Conservation (phyloP, 2,888 invertebrate species). For the Heliconius ismenius region DNA sequence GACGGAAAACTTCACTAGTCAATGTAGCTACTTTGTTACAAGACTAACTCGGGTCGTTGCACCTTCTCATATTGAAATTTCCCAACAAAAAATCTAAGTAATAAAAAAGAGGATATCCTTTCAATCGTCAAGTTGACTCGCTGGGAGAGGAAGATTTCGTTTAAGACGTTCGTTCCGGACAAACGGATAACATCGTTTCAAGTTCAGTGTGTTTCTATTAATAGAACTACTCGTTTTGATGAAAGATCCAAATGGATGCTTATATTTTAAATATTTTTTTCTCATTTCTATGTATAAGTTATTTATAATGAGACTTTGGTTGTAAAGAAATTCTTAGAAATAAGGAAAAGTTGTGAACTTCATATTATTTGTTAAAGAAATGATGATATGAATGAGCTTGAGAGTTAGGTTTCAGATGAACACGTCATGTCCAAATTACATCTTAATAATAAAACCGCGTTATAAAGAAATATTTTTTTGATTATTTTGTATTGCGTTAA, state of each 20-base stretch:
- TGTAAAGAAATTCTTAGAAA: too few relatives aligned
- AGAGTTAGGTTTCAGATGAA: too few relatives aligned
- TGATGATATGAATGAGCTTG: too few relatives aligned
- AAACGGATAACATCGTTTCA: slow-evolving; percentile 10
- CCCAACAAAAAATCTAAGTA: background rate
- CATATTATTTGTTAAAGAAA: too few relatives aligned
- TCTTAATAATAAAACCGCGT: too few relatives aligned
- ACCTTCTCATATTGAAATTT: background rate
- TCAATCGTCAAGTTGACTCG: slow-evolving; percentile 4
- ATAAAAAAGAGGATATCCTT: slow-evolving; percentile 20
- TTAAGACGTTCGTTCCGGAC: slow-evolving; percentile 12
- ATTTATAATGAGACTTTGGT: too few relatives aligned
- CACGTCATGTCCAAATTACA: too few relatives aligned
- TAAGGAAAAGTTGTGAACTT: too few relatives aligned
- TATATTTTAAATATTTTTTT: background rate
- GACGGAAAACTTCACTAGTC: background rate
- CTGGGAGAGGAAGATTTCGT: slow-evolving; percentile 9
- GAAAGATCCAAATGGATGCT: background rate
- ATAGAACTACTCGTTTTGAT: background rate
- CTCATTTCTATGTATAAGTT: background rate
- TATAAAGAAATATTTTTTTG: too few relatives aligned
- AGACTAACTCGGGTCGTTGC: background rate
- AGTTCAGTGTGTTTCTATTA: slow-evolving; percentile 3
- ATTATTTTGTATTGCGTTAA: too few relatives aligned
- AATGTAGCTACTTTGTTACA: background rate